Conservation (phyloP, 2,113 vertebrate species). For the Scomber colias region DNA sequence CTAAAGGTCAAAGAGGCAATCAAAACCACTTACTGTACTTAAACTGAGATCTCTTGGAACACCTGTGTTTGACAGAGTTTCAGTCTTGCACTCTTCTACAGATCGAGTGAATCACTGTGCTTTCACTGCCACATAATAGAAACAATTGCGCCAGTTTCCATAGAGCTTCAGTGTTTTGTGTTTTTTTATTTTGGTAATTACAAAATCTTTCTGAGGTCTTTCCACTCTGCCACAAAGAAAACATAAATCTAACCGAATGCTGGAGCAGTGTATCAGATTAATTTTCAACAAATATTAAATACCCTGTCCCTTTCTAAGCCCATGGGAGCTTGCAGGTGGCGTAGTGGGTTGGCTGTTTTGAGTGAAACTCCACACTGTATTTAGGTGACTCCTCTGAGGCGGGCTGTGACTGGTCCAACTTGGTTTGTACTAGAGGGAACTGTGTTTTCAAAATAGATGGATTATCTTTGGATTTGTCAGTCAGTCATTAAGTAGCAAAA, state of each 20-base stretch:
- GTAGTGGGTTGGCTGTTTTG: constrained; percentile 38
- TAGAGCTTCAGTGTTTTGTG: constrained; percentile 34
- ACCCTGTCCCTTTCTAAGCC: constrained; percentile 22
- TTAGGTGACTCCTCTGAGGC: constrained; percentile 62
- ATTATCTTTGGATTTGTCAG: constrained; percentile 83
- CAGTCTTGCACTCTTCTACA: constrained; percentile 32
- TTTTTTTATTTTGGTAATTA: constrained; percentile 20
- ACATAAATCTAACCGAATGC: constrained; percentile 30
- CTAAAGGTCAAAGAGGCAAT: constrained; percentile 58
- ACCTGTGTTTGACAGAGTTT: constrained; percentile 47
- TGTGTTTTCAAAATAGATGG: constrained; percentile 79
- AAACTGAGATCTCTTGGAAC: constrained; percentile 35
- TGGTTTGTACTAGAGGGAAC: constrained; percentile 59
- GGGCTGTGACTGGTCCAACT: constrained; percentile 40
- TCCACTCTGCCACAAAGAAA: constrained; percentile 10
- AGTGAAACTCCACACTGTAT: constrained; percentile 67
- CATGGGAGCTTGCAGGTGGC: constrained; percentile 46
- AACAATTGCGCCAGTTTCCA: constrained; percentile 45
- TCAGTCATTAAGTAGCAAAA: constrained; percentile 79
- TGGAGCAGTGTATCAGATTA: constrained; percentile 23
- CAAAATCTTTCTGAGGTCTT: constrained; percentile 20
- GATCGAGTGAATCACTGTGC: constrained; percentile 37
- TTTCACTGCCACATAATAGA: constrained; percentile 48
- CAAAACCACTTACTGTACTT: constrained; percentile 41
- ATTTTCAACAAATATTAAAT: constrained; percentile 56